Evolutionary conservation across 1,140 invertebrate species (phyloP), one percentile per base, ranked within the genome.

Genomic region (Saccostrea glomerata): DNA sequence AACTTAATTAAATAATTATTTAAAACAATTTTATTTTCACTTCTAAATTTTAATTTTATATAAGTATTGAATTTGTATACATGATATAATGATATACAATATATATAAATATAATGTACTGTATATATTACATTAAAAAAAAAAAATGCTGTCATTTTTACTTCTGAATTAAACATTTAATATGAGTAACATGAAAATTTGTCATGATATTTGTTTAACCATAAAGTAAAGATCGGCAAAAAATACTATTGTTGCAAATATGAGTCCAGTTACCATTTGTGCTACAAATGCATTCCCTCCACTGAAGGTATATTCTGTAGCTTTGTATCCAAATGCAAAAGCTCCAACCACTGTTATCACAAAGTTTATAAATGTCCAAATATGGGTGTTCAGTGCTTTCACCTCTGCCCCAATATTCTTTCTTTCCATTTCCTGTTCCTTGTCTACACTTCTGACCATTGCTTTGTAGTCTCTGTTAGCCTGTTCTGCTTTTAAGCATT

Each of bases 161-260:
- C 47, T 47, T 47, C 47, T 47, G 9, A 47, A 47, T 47, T 47
- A 47, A 47, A 47, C 9, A 47, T 47, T 47, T 47, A 7, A 47
- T 47, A 9, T 47, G 58, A 20, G 58, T 82, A 25, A 82, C 23
- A 25, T 82, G 13, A 13, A 11, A 12, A 2, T 85, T 20, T 87
- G 66, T 84, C 58, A 23, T n/a, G 56, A 83, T 63, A 83, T 70
- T 54, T 90, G 87, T 70, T 95, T 95, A 25, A 96, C 58, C 85
- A 96, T 90, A 89, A 96, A 96, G 87, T 95, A 96, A 5, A 96
- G 92, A 90, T 96, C 95, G 20, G 95, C 95, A 92, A 96, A 95
- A 89, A 96, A 96, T 6, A 96, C 95, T 83, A 95, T 89, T 25
- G 94, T 94, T 83, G 91, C 95, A 17, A 95, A 88, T 23, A 95